Conservation (phyloP, 1,140 invertebrate genomes). For the Thrips palmi region DNA sequence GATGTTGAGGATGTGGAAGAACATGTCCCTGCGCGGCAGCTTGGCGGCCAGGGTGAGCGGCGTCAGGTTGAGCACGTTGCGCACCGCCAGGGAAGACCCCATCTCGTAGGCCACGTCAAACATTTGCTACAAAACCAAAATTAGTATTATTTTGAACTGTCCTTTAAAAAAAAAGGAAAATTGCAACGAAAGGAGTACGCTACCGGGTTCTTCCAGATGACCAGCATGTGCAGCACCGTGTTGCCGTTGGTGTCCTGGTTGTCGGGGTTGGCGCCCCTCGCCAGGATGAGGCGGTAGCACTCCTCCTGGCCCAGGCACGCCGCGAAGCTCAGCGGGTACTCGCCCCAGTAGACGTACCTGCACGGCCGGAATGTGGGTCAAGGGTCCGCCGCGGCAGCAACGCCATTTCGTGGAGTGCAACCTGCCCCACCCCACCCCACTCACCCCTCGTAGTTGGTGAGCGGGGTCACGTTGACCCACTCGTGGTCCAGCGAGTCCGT, state of each 20-base stretch:
- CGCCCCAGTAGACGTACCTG: constrained; percentile 95
- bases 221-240: constrained; percentile 88
- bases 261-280: constrained; percentile 86
- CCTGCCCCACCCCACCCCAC: too few species aligned
- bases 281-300: constrained; percentile 83
- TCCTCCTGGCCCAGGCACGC: constrained; percentile 94
- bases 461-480: constrained; percentile 63
- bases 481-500: constrained; percentile 80
- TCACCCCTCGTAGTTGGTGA: constrained; percentile 89
- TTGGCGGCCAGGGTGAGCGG: constrained; percentile 87
- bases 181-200: constrained; percentile 11
- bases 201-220: constrained; percentile 89
- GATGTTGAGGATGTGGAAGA: constrained; percentile 89
- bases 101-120: constrained; percentile 91
- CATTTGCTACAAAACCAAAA: constrained; percentile 42
- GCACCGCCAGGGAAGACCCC: constrained; percentile 65
- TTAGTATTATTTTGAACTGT: neutral
- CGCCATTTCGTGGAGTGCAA: too few species aligned
- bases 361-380: constrained; percentile 6
- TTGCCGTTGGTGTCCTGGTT: constrained; percentile 95
- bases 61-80: constrained; percentile 76
- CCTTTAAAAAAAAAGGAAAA: neutral
- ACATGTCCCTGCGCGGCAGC: constrained; percentile 81
- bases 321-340: constrained; percentile 91
- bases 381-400: too few species aligned